Evolutionary conservation across 2,797 vertebrate species (phyloP).

Genomic region (Heterohyrax brucei): DNA sequence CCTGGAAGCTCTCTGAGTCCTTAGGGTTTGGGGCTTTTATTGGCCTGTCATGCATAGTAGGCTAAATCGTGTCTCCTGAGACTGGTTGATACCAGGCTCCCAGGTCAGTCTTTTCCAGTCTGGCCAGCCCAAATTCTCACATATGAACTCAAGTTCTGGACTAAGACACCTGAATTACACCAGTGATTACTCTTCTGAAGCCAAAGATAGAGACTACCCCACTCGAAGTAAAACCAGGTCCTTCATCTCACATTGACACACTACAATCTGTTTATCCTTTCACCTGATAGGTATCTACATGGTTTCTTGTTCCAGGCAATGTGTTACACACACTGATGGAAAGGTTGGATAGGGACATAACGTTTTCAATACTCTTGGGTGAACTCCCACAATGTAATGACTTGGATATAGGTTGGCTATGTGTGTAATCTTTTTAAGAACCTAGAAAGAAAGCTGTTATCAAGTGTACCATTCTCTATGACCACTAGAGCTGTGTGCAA

Average conservation of each 20-base stretch:
- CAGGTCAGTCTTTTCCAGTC: too few relatives aligned
- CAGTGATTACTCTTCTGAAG: neutral
- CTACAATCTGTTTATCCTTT: neutral
- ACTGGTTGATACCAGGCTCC: too few relatives aligned
- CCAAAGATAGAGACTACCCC: neutral
- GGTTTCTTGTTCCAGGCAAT: neutral
- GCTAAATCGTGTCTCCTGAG: too few relatives aligned
- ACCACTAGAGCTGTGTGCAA: neutral
- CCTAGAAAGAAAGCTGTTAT: neutral
- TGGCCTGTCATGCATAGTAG: neutral
- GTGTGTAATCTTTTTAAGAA: slow-evolving; percentile 10
- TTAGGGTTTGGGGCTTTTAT: neutral
- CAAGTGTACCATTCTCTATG: neutral
- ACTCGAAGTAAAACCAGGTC: neutral
- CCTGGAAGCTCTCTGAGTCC: neutral
- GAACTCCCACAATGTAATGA: neutral
- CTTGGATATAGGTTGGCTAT: neutral
- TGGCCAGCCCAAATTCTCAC: neutral
- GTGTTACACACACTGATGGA: neutral
- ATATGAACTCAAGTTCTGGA: neutral
- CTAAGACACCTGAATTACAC: neutral
- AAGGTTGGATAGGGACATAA: neutral
- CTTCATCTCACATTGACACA: neutral
- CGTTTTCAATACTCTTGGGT: neutral
- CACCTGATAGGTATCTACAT: neutral